Conservation (phyloP, 2,113 vertebrate genomes). For the Pseudolaguvia tuberculata region DNA sequence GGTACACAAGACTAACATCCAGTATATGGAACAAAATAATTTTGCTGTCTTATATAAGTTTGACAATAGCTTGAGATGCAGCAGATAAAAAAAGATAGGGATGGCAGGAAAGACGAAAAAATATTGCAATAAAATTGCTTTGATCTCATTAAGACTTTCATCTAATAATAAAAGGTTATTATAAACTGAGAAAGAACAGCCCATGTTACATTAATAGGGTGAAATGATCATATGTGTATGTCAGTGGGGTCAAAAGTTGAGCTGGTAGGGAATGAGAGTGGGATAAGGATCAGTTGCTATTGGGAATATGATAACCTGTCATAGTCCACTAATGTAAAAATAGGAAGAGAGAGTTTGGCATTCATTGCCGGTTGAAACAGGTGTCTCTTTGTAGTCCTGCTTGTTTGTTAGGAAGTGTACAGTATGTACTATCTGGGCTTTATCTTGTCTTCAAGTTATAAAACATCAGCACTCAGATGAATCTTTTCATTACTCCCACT, state of each 20-base stretch:
- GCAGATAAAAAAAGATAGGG: constrained; percentile 17
- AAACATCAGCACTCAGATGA: neutral
- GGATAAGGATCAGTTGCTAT: neutral
- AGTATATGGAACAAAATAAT: too few relatives aligned
- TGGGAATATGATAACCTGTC: constrained; percentile 33
- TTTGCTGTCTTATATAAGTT: too few relatives aligned
- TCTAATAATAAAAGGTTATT: constrained; percentile 46
- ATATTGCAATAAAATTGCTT: neutral
- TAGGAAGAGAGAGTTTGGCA: constrained; percentile 34
- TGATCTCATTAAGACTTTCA: constrained; percentile 29
- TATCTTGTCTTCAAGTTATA: constrained; percentile 4
- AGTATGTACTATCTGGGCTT: constrained; percentile 13
- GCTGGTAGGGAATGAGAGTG: neutral
- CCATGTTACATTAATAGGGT: constrained; percentile 38
- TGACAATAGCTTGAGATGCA: too few relatives aligned
- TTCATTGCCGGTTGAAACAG: constrained; percentile 14
- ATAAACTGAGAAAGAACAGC: constrained; percentile 33
- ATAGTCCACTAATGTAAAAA: constrained; percentile 40
- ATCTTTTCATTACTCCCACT: constrained; percentile 20
- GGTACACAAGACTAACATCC: too few relatives aligned
- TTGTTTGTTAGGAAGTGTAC: constrained; percentile 26
- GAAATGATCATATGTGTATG: constrained; percentile 29
- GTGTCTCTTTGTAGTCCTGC: constrained; percentile 33
- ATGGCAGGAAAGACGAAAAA: neutral
- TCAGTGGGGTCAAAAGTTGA: constrained; percentile 16